Evolutionary conservation across 1,140 invertebrate species (phyloP), one percentile per base, ranked within the genome.

Genomic region (Spodoptera litura): DNA sequence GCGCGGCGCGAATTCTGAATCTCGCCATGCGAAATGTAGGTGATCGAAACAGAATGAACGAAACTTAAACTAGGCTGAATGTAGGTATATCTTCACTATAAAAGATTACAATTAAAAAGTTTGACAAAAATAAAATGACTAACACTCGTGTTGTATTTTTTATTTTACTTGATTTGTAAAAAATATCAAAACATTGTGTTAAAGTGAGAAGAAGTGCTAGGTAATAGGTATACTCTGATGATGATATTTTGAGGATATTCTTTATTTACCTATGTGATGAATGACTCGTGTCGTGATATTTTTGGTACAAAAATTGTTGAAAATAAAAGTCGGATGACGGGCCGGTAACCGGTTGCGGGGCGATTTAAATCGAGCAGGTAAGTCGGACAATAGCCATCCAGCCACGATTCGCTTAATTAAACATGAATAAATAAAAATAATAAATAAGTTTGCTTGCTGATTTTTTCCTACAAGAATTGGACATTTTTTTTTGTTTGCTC

Each of bases 321-420:
- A 86, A 90, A 90, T 89, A 91, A 93, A 93, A 91, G 87, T 81
- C 82, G 81, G 85, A 83, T 90, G 87, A 89, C 88, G 87, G 85
- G 87, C 85, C 76, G 80, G 82, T 85, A 91, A 93, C 92, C 91
- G 91, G 91, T 92, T 74, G 70, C 56, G 85, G 83, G 83, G 81
- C 79, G 84, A 90, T 92, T 93, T 88, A 89, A 91, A 92, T 93
- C 92, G 86, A 83, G 85, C 89, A 92, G 91, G 92, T 93, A 93
- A 93, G 90, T 90, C 86, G 88, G 91, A 94, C 91, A 93, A 93
- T 93, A 90, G 91, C 87, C 88, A 90, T 91, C 89, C 84, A 84
- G 86, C 88, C 90, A 89, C 90, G 89, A 91, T 90, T 89, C 91
- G 87, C 88, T 92, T 94, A 94, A 94, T 94, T 94, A 94, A 93